These are phyloP conservation scores for Lethocerus indicus DNA, from an alignment of 1,140 invertebrate genomes.

Conservation along the genomic window DNA sequence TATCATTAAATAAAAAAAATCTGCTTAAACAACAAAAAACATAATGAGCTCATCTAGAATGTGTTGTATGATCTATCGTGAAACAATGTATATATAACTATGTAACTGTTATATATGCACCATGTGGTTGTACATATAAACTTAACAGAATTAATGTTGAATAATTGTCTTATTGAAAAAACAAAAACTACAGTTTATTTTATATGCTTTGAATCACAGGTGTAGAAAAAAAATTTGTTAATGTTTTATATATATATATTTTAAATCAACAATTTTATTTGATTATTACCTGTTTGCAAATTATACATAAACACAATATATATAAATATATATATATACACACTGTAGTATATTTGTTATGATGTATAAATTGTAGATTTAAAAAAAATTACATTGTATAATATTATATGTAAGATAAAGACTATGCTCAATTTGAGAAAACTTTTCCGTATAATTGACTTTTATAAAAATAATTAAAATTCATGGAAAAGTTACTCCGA, in stretches of 20 bases:
- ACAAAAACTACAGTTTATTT: slow-evolving; percentile 9
- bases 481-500: slow-evolving; percentile 10
- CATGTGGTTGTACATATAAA: slow-evolving; percentile 14
- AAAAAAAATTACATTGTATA: slow-evolving; percentile 9
- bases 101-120: slow-evolving; percentile 3
- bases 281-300: slow-evolving; percentile 5
- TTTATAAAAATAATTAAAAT: neutral
- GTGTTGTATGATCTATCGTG: too few species aligned
- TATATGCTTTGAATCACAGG: slow-evolving; percentile 10
- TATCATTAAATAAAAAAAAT: neutral
- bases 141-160: slow-evolving; percentile 11
- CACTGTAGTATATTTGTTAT: slow-evolving; percentile 9
- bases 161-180: slow-evolving; percentile 6
- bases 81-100: too few species aligned
- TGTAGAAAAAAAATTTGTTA: slow-evolving; percentile 12
- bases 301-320: neutral
- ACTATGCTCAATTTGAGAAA: slow-evolving; percentile 7
- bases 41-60: slow-evolving; percentile 7
- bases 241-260: slow-evolving; percentile 16
- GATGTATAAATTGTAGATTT: slow-evolving; percentile 12
- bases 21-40: slow-evolving; percentile 8
- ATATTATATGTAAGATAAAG: neutral
- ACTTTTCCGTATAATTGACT: slow-evolving; percentile 3
- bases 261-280: slow-evolving; percentile 10
- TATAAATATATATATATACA: slow-evolving; percentile 2